Evolutionary conservation across 2,797 vertebrate genomes (phyloP).

Genomic region (Tinamus major): DNA sequence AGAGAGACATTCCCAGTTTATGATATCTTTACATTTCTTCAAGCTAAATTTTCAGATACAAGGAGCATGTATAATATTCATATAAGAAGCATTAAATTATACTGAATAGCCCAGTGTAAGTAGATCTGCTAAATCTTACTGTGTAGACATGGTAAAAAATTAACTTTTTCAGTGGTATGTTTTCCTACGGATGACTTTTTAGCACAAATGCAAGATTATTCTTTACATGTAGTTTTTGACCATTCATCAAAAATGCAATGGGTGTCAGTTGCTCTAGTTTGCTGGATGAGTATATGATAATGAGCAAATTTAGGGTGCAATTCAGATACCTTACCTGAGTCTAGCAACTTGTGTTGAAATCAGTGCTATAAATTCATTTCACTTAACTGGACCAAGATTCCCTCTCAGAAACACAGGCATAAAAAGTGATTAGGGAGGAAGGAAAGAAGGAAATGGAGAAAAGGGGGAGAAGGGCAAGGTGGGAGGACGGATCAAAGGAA

Average conservation of each 20-base stretch:
- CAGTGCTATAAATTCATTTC: neutral
- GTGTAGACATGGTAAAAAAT: neutral
- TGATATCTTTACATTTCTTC: neutral
- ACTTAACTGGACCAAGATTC: neutral
- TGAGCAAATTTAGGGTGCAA: neutral
- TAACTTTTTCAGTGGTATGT: neutral
- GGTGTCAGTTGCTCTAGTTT: neutral
- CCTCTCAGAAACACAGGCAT: neutral
- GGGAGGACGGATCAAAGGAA: neutral
- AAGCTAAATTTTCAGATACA: neutral
- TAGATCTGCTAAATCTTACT: neutral
- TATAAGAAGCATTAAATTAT: neutral
- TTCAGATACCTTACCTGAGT: neutral
- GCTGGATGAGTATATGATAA: neutral
- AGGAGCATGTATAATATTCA: neutral
- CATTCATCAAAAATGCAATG: neutral
- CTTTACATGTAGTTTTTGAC: neutral
- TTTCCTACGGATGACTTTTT: neutral
- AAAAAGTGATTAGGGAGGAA: neutral
- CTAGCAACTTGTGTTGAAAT: neutral
- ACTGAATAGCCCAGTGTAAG: neutral
- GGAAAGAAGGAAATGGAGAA: neutral
- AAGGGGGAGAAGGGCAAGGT: neutral
- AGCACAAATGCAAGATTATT: neutral
- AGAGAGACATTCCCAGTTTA: neutral